Evolutionary conservation across 2,113 vertebrate genomes (phyloP).

Genomic region (Hemicordylus capensis): DNA sequence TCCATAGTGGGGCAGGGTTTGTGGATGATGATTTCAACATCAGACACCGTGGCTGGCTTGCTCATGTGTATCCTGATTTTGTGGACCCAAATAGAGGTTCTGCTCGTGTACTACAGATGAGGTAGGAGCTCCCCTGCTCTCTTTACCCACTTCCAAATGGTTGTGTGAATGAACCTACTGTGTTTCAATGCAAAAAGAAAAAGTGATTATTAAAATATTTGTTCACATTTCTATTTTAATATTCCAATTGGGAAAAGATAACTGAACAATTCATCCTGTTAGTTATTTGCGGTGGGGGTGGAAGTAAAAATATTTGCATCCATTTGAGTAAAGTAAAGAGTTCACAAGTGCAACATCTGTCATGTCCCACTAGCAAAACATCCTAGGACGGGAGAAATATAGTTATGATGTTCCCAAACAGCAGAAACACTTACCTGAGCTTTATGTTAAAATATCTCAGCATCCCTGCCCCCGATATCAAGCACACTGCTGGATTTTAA

Average conservation of each 20-base stretch:
- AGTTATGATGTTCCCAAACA: neutral
- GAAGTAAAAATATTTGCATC: neutral
- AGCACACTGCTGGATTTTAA: constrained; percentile 47
- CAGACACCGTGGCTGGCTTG: no score
- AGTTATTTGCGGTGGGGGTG: neutral
- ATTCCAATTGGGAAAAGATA: accelerated
- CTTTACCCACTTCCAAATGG: no score
- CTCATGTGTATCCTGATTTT: no score
- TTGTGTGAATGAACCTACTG: no score
- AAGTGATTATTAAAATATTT: neutral
- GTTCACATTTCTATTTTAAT: neutral
- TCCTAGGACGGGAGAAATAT: constrained; percentile 5
- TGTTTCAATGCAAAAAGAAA: neutral
- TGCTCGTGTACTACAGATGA: no score
- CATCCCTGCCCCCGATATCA: constrained; percentile 21
- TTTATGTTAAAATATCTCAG: constrained; percentile 42
- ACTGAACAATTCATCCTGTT: neutral
- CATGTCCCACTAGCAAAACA: constrained; percentile 33
- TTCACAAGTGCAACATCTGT: constrained; percentile 28
- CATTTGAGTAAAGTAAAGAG: neutral
- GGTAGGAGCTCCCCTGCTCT: no score
- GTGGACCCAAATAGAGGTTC: no score
- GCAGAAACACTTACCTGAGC: constrained; percentile 40
- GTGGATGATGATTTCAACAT: no score
- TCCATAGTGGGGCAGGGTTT: no score